These are phyloP conservation scores for Trichoplusia ni DNA, from an alignment of 1,140 invertebrate genomes.

Conservation along the genomic window DNA sequence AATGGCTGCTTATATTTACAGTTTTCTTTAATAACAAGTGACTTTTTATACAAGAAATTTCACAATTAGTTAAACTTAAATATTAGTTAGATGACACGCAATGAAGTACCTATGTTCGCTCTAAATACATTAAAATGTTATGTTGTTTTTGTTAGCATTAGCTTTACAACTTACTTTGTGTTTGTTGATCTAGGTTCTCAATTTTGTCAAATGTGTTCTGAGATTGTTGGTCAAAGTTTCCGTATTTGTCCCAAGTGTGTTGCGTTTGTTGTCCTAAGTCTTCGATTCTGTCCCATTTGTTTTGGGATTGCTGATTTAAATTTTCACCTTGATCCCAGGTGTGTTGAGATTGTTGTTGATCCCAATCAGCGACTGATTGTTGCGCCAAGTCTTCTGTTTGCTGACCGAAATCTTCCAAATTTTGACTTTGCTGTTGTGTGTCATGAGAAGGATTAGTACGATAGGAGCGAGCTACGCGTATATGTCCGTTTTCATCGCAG, in stretches of 20 bases:
- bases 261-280: constrained; percentile 50
- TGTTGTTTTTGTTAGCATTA: too few relatives aligned
- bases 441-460: constrained; percentile 36
- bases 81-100: too few relatives aligned
- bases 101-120: too few relatives aligned
- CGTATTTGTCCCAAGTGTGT: constrained; percentile 47
- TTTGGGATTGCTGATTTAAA: constrained; percentile 2
- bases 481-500: constrained; percentile 59
- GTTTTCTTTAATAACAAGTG: too few relatives aligned
- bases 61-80: too few relatives aligned
- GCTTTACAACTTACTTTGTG: constrained; percentile 46
- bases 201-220: constrained; percentile 28
- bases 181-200: constrained; percentile 49
- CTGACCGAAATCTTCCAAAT: constrained; percentile 13
- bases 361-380: too few relatives aligned
- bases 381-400: constrained; percentile 17
- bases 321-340: too few relatives aligned
- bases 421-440: constrained; percentile 34
- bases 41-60: too few relatives aligned
- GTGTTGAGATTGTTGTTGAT: too few relatives aligned
- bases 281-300: constrained; percentile 24
- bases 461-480: constrained; percentile 58
- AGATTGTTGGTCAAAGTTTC: constrained; percentile 50
- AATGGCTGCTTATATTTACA: too few relatives aligned
- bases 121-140: too few relatives aligned